Conservation (phyloP, 2,888 invertebrate genomes). For the Andricus curvator region DNA sequence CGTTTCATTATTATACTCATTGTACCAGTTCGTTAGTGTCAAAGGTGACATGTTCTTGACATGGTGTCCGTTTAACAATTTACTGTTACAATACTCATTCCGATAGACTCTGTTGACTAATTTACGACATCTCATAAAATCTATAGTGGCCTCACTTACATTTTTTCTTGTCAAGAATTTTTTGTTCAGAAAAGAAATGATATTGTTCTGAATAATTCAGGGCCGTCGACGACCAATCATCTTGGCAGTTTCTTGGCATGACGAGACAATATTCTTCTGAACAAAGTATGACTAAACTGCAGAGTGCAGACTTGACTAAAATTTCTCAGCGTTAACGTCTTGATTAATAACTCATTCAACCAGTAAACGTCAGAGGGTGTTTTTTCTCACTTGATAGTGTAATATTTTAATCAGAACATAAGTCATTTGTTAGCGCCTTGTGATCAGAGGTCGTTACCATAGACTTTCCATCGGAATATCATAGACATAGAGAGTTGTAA, state of each 20-base stretch:
- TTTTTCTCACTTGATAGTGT: slow-evolving; percentile 10
- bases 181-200: background rate
- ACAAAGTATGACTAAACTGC: slow-evolving; percentile 18
- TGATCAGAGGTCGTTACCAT: slow-evolving; percentile 24
- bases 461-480: slow-evolving; percentile 14
- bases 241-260: background rate
- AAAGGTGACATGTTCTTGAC: background rate
- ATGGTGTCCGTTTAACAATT: background rate
- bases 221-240: background rate
- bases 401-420: slow-evolving; percentile 36
- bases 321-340: slow-evolving; percentile 32
- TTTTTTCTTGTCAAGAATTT: background rate
- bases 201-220: background rate
- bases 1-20: background rate
- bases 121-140: background rate
- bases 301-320: background rate
- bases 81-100: background rate
- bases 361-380: slow-evolving; percentile 19
- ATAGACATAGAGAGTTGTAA: slow-evolving; percentile 6
- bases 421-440: slow-evolving; percentile 29
- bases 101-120: background rate
- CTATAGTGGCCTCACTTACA: background rate
- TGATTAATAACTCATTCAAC: slow-evolving; percentile 27
- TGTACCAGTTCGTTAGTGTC: background rate
- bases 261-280: background rate